Evolutionary conservation across 1,140 invertebrate genomes (phyloP), one percentile per base, ranked within the genome.

Genomic region (Tyrophagus putrescentiae): DNA sequence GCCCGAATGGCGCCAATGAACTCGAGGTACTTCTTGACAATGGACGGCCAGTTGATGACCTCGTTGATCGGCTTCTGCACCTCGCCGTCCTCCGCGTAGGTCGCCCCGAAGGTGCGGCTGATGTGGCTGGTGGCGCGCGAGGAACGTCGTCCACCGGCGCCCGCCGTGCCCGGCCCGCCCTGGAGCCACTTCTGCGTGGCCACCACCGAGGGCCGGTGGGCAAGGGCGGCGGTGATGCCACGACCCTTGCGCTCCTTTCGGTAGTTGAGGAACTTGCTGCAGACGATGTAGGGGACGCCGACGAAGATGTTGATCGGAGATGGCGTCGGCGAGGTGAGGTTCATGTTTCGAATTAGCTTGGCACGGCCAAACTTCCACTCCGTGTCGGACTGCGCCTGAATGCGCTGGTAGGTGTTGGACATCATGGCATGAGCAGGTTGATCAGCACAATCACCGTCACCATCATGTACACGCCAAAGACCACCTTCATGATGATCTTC

Each of bases 361-460:
- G 94, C 96, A 66, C 98, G 75, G 31, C 95, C 95, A 71, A 95
- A 99, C 74, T 99, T 99, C 95, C 95, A 99, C 74, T 99, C 95
- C 67, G 94, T 96, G 74, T 99, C 95, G n/a, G 94, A 98, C 80
- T 98, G 93, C 42, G 93, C 90, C 78, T 96, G 73, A 70, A 98
- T 98, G 66, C 93, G 79, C 74, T 97, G 92, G 74, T 98, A 98
- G 66, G 94, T 98, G 78, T 98, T 92, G 70, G 89, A 93, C 92
- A 98, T 97, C 94, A 98, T 97, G 76, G 94, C 94, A 98, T 98
- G 68, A 98, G 83, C 70, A 97, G 81, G 78, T 96, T 97, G 76
- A 97, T 93, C 67, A 98, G 81, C 67, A 97, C 94, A 73, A 98
- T 86, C 66, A 97, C 84, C 64, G 90, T 92, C 70, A 97, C 89